Evolutionary conservation across 2,888 invertebrate species (phyloP), one percentile per base, ranked within the genome.

Genomic region (Dicranocentrus wangi): DNA sequence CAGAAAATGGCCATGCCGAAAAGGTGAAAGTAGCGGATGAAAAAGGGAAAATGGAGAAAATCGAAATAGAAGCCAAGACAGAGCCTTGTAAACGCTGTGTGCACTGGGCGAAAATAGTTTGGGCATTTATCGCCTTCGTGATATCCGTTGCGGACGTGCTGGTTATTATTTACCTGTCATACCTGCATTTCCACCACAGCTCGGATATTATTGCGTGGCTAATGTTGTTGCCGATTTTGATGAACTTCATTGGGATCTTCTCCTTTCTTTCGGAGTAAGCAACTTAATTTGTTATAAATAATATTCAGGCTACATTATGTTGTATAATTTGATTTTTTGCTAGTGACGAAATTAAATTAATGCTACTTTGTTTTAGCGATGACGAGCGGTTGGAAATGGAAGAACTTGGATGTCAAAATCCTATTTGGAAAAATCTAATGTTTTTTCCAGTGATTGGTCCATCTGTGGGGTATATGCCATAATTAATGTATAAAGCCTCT

Each of bases 241-340:
- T 80, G 39, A 83, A 83, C 51, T 82, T 83, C 27, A 82, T 83
- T 43, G 83, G 83, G 3, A 83, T 83, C 1, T 83, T 80, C 61
- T 78, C 83, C 0, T 83, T 83, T 23, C 79, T 83, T 19, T 82
- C 80, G 19, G 72, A 82, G 83, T 83, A 79, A 72, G 81, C n/a
- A n/a, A n/a, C n/a, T n/a, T n/a, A n/a, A n/a, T n/a, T n/a, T n/a
- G n/a, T n/a, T n/a, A n/a, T n/a, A n/a, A n/a, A n/a, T n/a, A n/a
- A n/a, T n/a, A n/a, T n/a, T n/a, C n/a, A n/a, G n/a, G n/a, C n/a
- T n/a, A n/a, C n/a, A n/a, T 69, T 51, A 55, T 10, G 8, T 55
- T 55, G 39, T 39, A 39, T 39, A 8, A 39, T n/a, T n/a, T n/a
- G n/a, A n/a, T n/a, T n/a, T n/a, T n/a, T n/a, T n/a, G n/a, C n/a